Conservation (phyloP, 2,797 vertebrate species). For the Lacerta bilineata region DNA sequence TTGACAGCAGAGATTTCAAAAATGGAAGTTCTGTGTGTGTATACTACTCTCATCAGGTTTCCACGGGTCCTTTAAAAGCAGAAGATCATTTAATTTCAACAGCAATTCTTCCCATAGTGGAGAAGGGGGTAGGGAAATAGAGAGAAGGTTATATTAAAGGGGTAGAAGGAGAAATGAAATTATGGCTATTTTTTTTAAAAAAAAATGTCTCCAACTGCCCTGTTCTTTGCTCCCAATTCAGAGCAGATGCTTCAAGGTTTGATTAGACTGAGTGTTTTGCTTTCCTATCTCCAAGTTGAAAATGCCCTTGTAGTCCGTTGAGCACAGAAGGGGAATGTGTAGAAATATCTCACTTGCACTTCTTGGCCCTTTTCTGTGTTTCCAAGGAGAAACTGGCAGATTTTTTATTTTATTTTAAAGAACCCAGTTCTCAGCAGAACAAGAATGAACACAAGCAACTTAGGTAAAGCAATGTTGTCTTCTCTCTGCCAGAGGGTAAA, state of each 20-base stretch:
- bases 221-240: conserved; percentile 28
- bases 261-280: conserved; percentile 55
- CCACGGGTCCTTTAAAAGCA: conserved; percentile 54
- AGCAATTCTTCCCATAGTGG: conserved; percentile 57
- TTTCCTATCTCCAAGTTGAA: conserved; percentile 64
- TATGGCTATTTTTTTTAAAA: conserved; percentile 47
- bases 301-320: conserved; percentile 68
- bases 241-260: conserved; percentile 44
- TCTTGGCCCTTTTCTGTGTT: conserved; percentile 62
- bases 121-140: conserved; percentile 51
- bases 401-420: conserved; percentile 44
- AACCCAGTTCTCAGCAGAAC: conserved; percentile 56
- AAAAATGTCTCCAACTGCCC: neutral
- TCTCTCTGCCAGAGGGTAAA: conserved; percentile 12
- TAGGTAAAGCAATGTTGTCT: conserved; percentile 47
- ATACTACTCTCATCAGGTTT: conserved; percentile 42
- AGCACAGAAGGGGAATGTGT: conserved; percentile 58
- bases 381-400: conserved; percentile 58
- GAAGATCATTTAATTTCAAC: conserved; percentile 62
- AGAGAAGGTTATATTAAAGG: conserved; percentile 72
- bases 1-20: conserved; percentile 43
- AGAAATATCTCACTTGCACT: conserved; percentile 76
- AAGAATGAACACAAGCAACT: conserved; percentile 58
- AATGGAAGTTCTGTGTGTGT: conserved; percentile 52
- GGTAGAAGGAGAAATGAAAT: conserved; percentile 57